phyloP scores from a whole-genome alignment of 1,140 invertebrate genomes.

The Eupristina koningsbergeri region DNA sequence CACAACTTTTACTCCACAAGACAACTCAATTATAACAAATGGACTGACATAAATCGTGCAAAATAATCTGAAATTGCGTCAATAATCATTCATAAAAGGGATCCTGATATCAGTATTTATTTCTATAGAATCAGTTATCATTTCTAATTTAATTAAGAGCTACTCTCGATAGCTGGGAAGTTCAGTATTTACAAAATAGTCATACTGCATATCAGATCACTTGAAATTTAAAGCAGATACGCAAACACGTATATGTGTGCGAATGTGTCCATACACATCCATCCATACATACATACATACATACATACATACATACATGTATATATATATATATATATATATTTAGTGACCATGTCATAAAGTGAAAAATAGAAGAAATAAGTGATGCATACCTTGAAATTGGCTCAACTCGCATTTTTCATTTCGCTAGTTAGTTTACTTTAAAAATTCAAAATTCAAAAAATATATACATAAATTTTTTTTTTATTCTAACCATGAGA shows the following conservation, averaged over 20 bases:
- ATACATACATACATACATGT: too few relatives aligned
- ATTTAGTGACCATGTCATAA: neutral
- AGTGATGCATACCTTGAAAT: neutral
- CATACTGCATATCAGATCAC: neutral
- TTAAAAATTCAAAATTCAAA: neutral
- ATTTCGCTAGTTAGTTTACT: neutral
- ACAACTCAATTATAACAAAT: too few relatives aligned
- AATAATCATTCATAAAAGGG: neutral
- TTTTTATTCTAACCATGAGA: neutral
- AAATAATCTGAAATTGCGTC: too few relatives aligned
- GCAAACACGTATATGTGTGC: too few relatives aligned
- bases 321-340: too few relatives aligned
- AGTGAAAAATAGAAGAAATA: neutral
- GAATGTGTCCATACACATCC: too few relatives aligned
- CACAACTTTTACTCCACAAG: too few relatives aligned
- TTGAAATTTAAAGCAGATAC: neutral
- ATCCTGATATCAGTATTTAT: neutral
- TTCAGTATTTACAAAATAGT: neutral
- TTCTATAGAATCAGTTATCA: neutral
- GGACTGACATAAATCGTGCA: too few relatives aligned
- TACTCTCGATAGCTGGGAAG: neutral
- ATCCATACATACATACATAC: too few relatives aligned
- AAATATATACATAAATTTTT: neutral
- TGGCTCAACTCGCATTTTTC: neutral
- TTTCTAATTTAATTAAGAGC: neutral